Base-by-base conservation (phyloP, 1,140 invertebrate genomes). In the Diachasmimorpha longicaudata region DNA sequence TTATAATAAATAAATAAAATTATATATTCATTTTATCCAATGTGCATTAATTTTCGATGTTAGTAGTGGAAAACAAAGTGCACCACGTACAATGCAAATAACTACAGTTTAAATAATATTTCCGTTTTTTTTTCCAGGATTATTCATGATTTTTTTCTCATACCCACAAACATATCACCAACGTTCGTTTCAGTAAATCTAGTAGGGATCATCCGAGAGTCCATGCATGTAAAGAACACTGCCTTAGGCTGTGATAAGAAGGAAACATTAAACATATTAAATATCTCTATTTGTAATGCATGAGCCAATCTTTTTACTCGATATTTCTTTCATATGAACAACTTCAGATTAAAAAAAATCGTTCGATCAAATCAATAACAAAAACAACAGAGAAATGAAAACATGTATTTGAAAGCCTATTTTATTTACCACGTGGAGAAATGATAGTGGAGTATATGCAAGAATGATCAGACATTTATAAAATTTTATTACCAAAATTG, bases 151-250 rank as follows among this genome's bases (percentile, higher is more conserved):
- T 72, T 25, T 46, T 36, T 69, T 37, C n/a, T 83, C 92, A 86
- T 90, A 96, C 95, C 95, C 83, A 98, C 94, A 91, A 98, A 99
- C 96, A 98, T 98, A 85, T 99, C 97, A 63, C 97, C 98, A 77
- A 98, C 95, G 85, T 96, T 94, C 72, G 96, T 97, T 90, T 98
- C 95, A 44, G 96, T 98, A 89, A 99, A 98, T 85, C 96, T 91
- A 75, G 97, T 97, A 21, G 97, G 96, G 80, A 98, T 94, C 94
- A 99, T 97, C 90, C 97, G 91, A 87, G 95, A 97, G 90, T 99
- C 97, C 94, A 99, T 98, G 89, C 97, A 99, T 16, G 96, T 97
- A 88, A 99, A 98, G 89, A 99, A 97, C 75, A 99, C 94, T 77
- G 97, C 96, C 91, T 96, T 96, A 8, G 97, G 97, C 95, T 98